These are phyloP conservation scores for Drosophila pandora DNA, from an alignment of 1,140 invertebrate genomes.

Conservation along the genomic window DNA sequence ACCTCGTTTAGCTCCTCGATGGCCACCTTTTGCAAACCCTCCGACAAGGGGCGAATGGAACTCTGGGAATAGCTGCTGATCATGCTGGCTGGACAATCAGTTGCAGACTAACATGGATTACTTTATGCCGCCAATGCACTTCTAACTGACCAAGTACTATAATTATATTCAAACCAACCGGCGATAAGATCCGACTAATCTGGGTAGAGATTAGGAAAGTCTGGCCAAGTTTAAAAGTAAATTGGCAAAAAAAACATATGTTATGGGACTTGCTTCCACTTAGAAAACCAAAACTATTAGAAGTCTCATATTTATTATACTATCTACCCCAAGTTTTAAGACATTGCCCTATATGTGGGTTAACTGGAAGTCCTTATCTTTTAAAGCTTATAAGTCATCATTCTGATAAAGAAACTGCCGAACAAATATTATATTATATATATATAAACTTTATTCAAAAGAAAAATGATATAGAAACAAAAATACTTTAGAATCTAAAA, in stretches of 20 bases:
- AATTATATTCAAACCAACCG: conserved; percentile 30
- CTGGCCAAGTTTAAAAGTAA: background rate
- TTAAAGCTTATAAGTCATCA: background rate
- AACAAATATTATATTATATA: background rate
- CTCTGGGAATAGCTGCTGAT: background rate
- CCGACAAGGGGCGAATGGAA: conserved; percentile 53
- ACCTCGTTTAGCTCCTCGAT: conserved; percentile 87
- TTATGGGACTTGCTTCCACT: background rate
- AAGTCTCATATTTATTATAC: background rate
- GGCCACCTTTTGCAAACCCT: conserved; percentile 80
- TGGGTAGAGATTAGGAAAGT: conserved; percentile 21
- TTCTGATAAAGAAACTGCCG: background rate
- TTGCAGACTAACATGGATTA: conserved; percentile 28
- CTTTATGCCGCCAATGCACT: conserved; percentile 25
- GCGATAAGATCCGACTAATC: conserved; percentile 48
- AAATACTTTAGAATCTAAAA: conserved; percentile 29
- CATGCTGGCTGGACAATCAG: conserved; percentile 22
- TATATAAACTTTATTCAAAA: conserved; percentile 37
- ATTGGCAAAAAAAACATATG: background rate
- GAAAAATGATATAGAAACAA: conserved; percentile 21
- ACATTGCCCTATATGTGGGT: conserved; percentile 10
- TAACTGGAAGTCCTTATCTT: conserved; percentile 14
- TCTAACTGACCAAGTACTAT: conserved; percentile 11
- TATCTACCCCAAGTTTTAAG: conserved; percentile 8
- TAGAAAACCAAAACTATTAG: background rate